Percentiles rank a stretch among this genome's conserved stretches.
These are phyloP conservation scores for Dryocosmus kuriphilus DNA, from an alignment of 2,888 invertebrate species.

Conservation along the genomic window DNA sequence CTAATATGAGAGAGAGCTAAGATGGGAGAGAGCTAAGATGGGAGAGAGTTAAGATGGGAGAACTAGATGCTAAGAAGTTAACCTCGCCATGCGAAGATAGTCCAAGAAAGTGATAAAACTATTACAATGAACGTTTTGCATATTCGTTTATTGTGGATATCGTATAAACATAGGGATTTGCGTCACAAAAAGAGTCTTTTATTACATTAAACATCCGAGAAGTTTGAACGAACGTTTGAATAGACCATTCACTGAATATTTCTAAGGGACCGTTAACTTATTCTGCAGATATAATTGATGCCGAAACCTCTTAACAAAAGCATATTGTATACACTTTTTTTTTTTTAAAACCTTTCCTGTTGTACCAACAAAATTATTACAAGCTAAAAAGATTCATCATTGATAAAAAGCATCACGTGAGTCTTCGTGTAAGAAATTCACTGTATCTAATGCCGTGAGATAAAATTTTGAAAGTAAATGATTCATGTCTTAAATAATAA, in stretches of 20 bases:
- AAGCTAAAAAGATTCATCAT: constrained; percentile 20
- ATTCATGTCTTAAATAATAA: too few species aligned
- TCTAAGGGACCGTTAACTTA: constrained; percentile 77
- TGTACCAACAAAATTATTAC: not conserved
- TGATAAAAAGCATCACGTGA: constrained; percentile 26
- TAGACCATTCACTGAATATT: constrained; percentile 75
- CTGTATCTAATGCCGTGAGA: too few species aligned
- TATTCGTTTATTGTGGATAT: constrained; percentile 59
- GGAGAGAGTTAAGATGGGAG: too few species aligned
- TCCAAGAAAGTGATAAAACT: constrained; percentile 22
- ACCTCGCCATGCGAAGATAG: not conserved
- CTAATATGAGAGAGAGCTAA: too few species aligned
- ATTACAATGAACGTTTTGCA: constrained; percentile 52
- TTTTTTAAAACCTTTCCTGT: not conserved
- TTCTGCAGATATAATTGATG: constrained; percentile 77
- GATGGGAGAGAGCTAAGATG: too few species aligned
- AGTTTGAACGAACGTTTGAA: constrained; percentile 75
- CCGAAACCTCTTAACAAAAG: constrained; percentile 71
- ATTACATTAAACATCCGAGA: constrained; percentile 75
- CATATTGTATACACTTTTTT: constrained; percentile 41
- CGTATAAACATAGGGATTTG: constrained; percentile 60
- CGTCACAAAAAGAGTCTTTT: constrained; percentile 70
- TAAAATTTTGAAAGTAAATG: too few species aligned
- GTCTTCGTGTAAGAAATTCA: not conserved
- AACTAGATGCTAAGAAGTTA: constrained; percentile 24